Conservation (phyloP, 2,113 vertebrate species). For the Aix galericulata region DNA sequence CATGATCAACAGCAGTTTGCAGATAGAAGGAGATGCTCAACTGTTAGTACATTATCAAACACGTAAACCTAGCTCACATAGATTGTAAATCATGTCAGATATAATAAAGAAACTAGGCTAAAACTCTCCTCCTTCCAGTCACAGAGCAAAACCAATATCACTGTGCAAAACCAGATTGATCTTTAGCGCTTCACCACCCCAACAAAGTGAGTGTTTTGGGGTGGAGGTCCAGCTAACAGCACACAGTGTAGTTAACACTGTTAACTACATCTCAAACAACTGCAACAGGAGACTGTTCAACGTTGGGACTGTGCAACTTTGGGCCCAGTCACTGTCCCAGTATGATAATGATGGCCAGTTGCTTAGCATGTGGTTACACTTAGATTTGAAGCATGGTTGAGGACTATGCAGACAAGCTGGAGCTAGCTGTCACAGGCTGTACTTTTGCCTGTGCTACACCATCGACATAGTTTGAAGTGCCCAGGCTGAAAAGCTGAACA, state of each 20-base stretch:
- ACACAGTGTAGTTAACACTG: no score
- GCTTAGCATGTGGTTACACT: background rate
- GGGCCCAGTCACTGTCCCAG: no score
- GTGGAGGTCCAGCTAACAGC: no score
- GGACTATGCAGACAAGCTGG: background rate
- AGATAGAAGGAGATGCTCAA: background rate
- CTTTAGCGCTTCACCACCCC: rapidly evolving
- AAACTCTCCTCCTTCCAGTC: background rate
- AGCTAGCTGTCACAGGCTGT: background rate
- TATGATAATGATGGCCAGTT: background rate
- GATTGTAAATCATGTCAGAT: rapidly evolving
- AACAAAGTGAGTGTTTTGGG: background rate
- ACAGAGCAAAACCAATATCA: background rate
- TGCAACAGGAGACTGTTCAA: background rate
- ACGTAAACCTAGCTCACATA: rapidly evolving
- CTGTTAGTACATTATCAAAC: background rate
- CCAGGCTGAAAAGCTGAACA: background rate
- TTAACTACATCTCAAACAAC: rapidly evolving
- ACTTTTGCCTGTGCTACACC: rapidly evolving
- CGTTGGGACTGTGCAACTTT: rapidly evolving
- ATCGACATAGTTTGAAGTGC: background rate
- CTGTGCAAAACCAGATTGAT: background rate
- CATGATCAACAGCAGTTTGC: background rate
- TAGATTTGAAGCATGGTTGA: background rate
- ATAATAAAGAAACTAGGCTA: background rate